Evolutionary conservation across 92 coral and sea anemone species (phyloP).

Genomic region (Porites evermanni): DNA sequence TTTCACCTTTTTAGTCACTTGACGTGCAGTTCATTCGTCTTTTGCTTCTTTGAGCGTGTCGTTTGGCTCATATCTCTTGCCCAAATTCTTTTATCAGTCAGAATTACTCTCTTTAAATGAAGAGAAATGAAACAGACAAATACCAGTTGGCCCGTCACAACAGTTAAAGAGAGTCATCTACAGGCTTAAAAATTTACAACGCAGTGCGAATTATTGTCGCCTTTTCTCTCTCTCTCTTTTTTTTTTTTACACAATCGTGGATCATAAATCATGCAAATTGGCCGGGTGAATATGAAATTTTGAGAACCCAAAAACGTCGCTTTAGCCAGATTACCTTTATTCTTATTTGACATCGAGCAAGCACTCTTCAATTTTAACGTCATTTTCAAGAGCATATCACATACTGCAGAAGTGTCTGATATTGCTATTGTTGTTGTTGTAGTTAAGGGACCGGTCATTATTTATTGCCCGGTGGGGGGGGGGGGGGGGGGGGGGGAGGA

Average conservation of each 20-base stretch:
- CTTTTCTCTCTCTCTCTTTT: neutral
- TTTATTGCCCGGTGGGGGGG: neutral
- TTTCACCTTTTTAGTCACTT: too few species aligned
- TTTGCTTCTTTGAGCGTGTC: too few species aligned
- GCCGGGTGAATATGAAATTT: neutral
- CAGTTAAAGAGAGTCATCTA: neutral
- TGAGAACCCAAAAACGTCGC: neutral
- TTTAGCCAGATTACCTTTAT: too few species aligned
- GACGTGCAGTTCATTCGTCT: too few species aligned
- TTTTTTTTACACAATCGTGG: neutral
- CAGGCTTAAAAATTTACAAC: neutral
- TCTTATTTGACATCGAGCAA: too few species aligned
- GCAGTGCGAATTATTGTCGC: neutral
- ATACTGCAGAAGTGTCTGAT: neutral
- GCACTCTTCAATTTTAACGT: neutral
- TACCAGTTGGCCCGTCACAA: neutral
- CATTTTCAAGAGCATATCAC: neutral
- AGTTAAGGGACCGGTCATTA: neutral
- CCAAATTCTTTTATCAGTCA: too few species aligned
- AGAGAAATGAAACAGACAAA: neutral
- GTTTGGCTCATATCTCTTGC: too few species aligned
- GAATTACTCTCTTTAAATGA: neutral
- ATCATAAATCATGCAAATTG: neutral
- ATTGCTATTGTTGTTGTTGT: neutral
- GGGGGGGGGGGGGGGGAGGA: too few species aligned